Percentiles rank a stretch among this genome's conserved stretches.
These are phyloP conservation scores for Spisula subtruncata DNA, from an alignment of 2,888 invertebrate species.

Conservation along the genomic window DNA sequence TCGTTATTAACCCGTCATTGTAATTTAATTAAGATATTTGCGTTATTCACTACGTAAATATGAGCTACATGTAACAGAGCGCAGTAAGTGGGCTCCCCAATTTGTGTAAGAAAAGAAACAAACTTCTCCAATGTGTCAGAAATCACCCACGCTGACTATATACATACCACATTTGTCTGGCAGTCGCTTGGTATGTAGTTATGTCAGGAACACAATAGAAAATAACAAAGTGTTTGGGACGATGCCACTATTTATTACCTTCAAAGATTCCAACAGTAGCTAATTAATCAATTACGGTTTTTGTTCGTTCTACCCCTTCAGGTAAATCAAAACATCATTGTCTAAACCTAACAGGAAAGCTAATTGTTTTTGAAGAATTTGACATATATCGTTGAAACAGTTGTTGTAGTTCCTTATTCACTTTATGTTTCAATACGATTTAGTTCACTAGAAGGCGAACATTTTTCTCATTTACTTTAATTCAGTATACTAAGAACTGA, in stretches of 20 bases:
- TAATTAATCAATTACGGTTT: not conserved
- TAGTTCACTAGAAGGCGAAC: too few species aligned
- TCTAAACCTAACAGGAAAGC: too few species aligned
- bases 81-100: not conserved
- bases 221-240: not conserved
- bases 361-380: not conserved
- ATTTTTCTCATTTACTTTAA: too few species aligned
- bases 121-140: constrained; percentile 5
- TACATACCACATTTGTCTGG: not conserved
- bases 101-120: not conserved
- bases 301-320: not conserved
- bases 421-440: too few species aligned
- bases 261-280: not conserved
- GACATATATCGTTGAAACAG: not conserved
- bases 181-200: not conserved
- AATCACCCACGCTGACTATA: not conserved
- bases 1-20: too few species aligned
- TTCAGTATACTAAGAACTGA: too few species aligned
- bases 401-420: not conserved
- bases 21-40: too few species aligned
- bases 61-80: too few species aligned
- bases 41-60: too few species aligned
- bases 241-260: not conserved
- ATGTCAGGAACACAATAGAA: not conserved
- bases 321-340: too few species aligned